These are phyloP conservation scores for Callospermophilus lateralis DNA, from an alignment of 2,113 vertebrate species.

Conservation along the genomic window DNA sequence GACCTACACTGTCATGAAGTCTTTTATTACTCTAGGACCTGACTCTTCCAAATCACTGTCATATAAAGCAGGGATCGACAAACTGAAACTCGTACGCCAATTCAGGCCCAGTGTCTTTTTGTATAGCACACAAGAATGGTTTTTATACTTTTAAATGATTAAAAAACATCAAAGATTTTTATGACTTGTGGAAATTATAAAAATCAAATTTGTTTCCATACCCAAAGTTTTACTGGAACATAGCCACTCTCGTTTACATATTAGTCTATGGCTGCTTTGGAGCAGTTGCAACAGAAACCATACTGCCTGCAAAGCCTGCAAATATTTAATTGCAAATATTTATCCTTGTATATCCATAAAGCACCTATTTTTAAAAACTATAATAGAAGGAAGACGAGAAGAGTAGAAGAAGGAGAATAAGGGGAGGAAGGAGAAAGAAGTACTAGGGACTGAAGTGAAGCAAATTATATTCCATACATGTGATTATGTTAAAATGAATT, in stretches of 20 bases:
- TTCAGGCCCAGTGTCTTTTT: slow-evolving; percentile 43
- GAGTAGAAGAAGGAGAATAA: no score
- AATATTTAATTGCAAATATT: slow-evolving; percentile 51
- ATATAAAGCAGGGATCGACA: slow-evolving; percentile 5
- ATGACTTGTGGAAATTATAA: slow-evolving; percentile 38
- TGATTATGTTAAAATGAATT: no score
- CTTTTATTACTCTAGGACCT: slow-evolving; percentile 1
- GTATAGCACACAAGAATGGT: slow-evolving; percentile 19
- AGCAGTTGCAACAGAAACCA: neutral
- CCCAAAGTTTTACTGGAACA: slow-evolving; percentile 4
- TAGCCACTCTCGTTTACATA: slow-evolving; percentile 7
- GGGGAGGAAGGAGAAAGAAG: no score
- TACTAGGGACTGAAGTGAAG: no score
- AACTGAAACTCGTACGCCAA: slow-evolving; percentile 5
- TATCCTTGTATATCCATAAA: neutral
- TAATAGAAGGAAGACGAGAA: no score
- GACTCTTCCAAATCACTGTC: slow-evolving; percentile 22
- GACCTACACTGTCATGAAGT: neutral
- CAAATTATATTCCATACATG: no score
- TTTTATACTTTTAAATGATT: slow-evolving; percentile 60
- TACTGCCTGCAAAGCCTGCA: neutral
- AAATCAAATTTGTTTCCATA: slow-evolving; percentile 37
- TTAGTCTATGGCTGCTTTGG: neutral
- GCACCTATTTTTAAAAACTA: no score
- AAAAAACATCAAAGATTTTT: slow-evolving; percentile 64